A percentile compares a stretch with the other conserved stretches of the same genome.
phyloP scores from a whole-genome alignment of 1,140 invertebrate species.

The Meteorus sp. region DNA sequence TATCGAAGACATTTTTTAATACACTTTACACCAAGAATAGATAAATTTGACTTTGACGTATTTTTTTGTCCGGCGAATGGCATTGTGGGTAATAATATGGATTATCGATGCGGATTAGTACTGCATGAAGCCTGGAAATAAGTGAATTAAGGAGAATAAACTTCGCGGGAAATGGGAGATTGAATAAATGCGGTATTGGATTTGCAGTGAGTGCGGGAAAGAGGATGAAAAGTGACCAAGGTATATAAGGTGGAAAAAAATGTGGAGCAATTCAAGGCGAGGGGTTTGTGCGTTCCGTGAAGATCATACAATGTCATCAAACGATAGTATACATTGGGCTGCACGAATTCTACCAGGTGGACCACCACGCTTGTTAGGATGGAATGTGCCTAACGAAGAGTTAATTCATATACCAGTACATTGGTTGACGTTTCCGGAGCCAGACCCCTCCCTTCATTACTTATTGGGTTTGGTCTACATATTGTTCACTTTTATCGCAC shows the following conservation, averaged over 20 bases:
- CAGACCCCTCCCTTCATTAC: conserved; percentile 80
- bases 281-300: conserved; percentile 42
- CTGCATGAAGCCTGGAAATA: conserved; percentile 49
- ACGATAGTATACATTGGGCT: conserved; percentile 48
- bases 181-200: conserved; percentile 20
- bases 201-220: conserved; percentile 27
- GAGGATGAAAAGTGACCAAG: too few species aligned
- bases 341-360: conserved; percentile 49
- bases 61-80: too few species aligned
- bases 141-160: conserved; percentile 42
- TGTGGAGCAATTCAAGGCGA: conserved; percentile 39
- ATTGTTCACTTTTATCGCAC: conserved; percentile 74
- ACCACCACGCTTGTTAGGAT: conserved; percentile 67
- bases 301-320: conserved; percentile 44
- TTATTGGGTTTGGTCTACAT: conserved; percentile 79
- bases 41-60: conserved; percentile 48
- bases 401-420: conserved; percentile 77
- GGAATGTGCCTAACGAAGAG: conserved; percentile 77
- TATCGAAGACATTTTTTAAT: too few species aligned
- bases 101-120: conserved; percentile 52
- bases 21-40: too few species aligned
- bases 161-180: conserved; percentile 26
- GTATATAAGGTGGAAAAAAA: conserved; percentile 37
- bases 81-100: too few species aligned
- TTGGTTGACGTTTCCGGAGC: conserved; percentile 78